phyloP scores from a whole-genome alignment of 1,140 invertebrate genomes.

The Artemia franciscana region DNA sequence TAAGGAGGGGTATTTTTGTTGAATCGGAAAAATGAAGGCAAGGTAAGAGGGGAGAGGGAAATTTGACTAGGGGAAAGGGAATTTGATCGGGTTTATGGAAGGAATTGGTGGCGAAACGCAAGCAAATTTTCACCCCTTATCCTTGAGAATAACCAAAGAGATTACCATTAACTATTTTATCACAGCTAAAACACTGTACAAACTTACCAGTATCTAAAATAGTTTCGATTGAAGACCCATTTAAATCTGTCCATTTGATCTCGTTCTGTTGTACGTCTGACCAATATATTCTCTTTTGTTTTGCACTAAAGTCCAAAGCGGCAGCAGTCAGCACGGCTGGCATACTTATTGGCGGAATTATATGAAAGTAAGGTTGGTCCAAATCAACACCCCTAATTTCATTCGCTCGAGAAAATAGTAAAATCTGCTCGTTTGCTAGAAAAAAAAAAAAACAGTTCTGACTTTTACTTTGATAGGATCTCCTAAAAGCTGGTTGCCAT shows the following conservation, averaged over 20 bases:
- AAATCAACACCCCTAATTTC: conserved; percentile 64
- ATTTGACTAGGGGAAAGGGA: too few relatives aligned
- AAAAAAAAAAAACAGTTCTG: conserved; percentile 10
- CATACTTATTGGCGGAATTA: conserved; percentile 36
- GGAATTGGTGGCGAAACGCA: too few relatives aligned
- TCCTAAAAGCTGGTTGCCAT: neutral
- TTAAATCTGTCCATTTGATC: conserved; percentile 40
- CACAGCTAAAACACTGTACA: too few relatives aligned
- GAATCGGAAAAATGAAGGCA: too few relatives aligned
- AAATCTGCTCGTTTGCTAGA: conserved; percentile 43
- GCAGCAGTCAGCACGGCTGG: conserved; percentile 30
- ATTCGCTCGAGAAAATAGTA: conserved; percentile 43
- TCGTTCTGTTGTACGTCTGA: conserved; percentile 37
- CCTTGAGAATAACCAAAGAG: too few relatives aligned
- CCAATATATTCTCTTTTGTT: conserved; percentile 46
- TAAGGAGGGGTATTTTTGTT: too few relatives aligned
- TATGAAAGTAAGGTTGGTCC: conserved; percentile 41
- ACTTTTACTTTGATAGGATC: neutral
- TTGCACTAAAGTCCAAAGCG: conserved; percentile 40
- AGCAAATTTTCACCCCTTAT: too few relatives aligned
- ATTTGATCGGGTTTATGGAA: too few relatives aligned
- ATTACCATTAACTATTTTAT: too few relatives aligned
- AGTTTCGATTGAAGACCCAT: conserved; percentile 35
- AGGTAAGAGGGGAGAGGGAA: too few relatives aligned
- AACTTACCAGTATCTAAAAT: conserved; percentile 44